A percentile compares a stretch with the other conserved stretches of the same genome.
These are phyloP conservation scores for Trogon melanurus DNA, from an alignment of 2,113 vertebrate genomes.

Conservation along the genomic window DNA sequence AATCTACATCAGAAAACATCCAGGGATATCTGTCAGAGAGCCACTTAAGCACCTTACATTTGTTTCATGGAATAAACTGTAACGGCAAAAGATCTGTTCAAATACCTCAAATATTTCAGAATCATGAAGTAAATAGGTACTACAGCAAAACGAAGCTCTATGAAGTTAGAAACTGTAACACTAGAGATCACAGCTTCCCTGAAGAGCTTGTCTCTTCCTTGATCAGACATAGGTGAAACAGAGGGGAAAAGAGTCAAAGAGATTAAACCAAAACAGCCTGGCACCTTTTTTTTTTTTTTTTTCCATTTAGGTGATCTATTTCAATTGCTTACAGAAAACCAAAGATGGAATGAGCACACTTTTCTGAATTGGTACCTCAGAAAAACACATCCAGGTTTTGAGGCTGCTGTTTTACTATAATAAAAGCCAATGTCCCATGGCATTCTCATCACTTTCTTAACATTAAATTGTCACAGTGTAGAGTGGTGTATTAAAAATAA, in stretches of 20 bases:
- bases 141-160: background rate
- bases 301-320: background rate
- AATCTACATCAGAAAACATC: background rate
- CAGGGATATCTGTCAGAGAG: background rate
- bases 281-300: background rate
- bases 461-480: background rate
- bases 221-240: background rate
- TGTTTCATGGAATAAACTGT: background rate
- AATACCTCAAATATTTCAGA: background rate
- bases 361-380: background rate
- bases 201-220: background rate
- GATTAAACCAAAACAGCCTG: background rate
- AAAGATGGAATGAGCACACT: background rate
- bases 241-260: background rate
- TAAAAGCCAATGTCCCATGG: background rate
- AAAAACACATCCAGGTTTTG: background rate
- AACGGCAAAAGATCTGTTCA: too few relatives aligned
- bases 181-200: background rate
- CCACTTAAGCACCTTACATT: background rate
- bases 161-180: background rate
- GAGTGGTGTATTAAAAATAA: background rate
- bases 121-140: background rate
- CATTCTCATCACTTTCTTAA: background rate
- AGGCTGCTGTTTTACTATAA: background rate
- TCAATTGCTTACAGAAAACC: background rate